Conservation (phyloP, 64 coral and sea anemone genomes). For the Dendronephthya gigantea region DNA sequence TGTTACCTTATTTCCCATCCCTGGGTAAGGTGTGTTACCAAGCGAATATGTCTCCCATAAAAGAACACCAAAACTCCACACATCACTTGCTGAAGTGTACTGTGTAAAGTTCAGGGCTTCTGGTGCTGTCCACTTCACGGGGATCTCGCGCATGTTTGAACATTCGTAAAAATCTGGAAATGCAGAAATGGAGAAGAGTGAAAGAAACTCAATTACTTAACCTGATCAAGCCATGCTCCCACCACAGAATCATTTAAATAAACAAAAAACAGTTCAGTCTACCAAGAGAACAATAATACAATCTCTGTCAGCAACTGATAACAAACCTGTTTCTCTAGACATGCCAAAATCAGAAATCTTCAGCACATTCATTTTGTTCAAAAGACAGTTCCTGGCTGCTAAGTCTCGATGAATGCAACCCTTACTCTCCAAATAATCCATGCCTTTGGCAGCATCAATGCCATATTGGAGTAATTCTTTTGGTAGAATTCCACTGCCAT, state of each 20-base stretch:
- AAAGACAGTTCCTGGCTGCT: conserved; percentile 76
- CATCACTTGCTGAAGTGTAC: conserved; percentile 90
- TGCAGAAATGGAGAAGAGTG: neutral
- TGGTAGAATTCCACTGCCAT: conserved; percentile 17
- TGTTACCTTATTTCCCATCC: conserved; percentile 68
- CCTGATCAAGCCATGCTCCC: no score
- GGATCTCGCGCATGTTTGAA: conserved; percentile 93
- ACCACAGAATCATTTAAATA: no score
- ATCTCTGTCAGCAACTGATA: no score
- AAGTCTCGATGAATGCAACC: conserved; percentile 80
- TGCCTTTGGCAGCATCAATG: conserved; percentile 54
- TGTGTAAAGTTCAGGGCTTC: conserved; percentile 81
- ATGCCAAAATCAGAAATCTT: conserved; percentile 99
- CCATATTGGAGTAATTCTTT: conserved; percentile 48
- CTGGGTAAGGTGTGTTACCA: conserved; percentile 86
- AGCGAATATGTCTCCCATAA: conserved; percentile 90
- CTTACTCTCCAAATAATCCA: conserved; percentile 70
- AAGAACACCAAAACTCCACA: conserved; percentile 91
- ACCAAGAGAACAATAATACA: no score
- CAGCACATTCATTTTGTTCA: conserved; percentile 54
- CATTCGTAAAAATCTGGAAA: conserved; percentile 64
- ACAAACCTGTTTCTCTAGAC: conserved; percentile 71
- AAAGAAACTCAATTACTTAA: neutral
- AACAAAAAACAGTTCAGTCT: no score
- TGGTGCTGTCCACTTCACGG: conserved; percentile 93